Percentiles rank a stretch among this genome's conserved stretches.
These are phyloP conservation scores for Lepidotrigona ventralis DNA, from an alignment of 1,140 invertebrate species.

Conservation along the genomic window DNA sequence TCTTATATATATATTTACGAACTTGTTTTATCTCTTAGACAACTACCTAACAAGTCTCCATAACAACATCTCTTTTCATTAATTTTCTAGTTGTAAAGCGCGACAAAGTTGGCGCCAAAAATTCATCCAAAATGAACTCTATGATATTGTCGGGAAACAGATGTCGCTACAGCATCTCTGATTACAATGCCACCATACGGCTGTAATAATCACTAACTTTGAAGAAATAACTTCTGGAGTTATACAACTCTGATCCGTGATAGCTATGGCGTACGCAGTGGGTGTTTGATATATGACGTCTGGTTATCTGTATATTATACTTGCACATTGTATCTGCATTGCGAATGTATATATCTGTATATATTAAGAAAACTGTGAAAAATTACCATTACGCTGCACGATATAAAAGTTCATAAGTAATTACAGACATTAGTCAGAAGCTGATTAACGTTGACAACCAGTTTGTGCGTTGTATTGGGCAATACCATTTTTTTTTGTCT, in stretches of 20 bases:
- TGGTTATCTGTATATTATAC: neutral
- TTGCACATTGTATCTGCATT: conserved; percentile 40
- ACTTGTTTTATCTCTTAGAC: too few relatives aligned
- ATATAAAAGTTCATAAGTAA: neutral
- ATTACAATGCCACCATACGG: neutral
- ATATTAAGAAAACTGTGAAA: neutral
- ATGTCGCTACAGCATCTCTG: too few relatives aligned
- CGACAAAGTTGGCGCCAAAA: too few relatives aligned
- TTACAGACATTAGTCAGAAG: neutral
- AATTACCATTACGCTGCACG: neutral
- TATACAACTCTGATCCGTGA: neutral
- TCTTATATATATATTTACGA: too few relatives aligned
- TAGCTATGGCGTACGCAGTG: neutral
- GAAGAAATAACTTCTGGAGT: neutral
- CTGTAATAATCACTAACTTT: neutral
- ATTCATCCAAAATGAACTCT: too few relatives aligned
- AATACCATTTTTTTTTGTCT: neutral
- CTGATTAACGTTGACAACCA: neutral
- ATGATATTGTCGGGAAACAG: too few relatives aligned
- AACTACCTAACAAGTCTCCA: too few relatives aligned
- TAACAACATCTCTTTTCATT: too few relatives aligned
- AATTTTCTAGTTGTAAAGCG: too few relatives aligned
- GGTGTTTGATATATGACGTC: conserved; percentile 9
- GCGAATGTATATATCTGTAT: conserved; percentile 23
- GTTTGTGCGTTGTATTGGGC: too few relatives aligned